Evolutionary conservation across 2,113 vertebrate genomes (phyloP).

Genomic region (Elanus axillaris): DNA sequence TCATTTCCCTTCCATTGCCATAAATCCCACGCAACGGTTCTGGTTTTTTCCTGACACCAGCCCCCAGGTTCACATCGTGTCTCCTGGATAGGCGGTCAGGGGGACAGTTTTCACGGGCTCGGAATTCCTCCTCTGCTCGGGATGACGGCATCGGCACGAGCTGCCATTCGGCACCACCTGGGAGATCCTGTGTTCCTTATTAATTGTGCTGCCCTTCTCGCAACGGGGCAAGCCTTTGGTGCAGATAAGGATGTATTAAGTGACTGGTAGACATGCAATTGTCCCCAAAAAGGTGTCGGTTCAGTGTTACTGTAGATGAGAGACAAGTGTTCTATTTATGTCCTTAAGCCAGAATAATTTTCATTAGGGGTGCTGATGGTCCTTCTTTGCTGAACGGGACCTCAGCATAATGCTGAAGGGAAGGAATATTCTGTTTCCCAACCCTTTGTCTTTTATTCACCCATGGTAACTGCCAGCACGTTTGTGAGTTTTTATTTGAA

Average conservation of each 20-base stretch:
- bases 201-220: background rate
- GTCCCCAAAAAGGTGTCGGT: background rate
- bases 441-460: background rate
- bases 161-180: background rate
- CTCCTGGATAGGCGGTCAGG: background rate
- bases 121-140: background rate
- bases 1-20: background rate
- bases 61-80: background rate
- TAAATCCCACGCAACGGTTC: background rate
- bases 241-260: background rate
- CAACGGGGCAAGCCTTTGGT: background rate
- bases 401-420: background rate
- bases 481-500: conserved; percentile 33
- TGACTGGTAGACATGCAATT: background rate
- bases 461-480: background rate
- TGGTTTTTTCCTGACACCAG: background rate
- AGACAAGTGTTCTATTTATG: background rate
- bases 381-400: background rate
- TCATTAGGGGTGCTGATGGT: background rate
- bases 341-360: background rate
- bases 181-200: background rate
- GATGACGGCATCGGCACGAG: background rate
- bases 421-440: background rate
- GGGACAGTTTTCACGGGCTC: background rate
- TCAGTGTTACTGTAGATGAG: background rate